phyloP scores from a whole-genome alignment of 2,113 vertebrate genomes.

The Siniperca knerii region DNA sequence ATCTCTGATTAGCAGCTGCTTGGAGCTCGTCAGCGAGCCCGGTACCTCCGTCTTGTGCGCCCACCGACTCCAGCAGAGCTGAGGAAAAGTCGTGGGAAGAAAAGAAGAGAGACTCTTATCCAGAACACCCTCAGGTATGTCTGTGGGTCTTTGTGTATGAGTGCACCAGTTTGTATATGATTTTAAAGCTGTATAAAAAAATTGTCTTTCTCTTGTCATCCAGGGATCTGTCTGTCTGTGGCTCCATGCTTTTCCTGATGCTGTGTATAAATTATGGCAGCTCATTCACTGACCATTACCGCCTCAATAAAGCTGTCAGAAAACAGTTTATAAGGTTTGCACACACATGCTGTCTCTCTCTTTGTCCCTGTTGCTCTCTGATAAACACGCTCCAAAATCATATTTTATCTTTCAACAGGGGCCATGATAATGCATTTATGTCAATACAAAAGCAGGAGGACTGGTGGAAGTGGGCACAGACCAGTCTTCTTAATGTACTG shows the following conservation, averaged over 20 bases:
- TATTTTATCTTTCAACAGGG: slow-evolving; percentile 59
- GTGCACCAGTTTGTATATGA: neutral
- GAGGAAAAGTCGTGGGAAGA: slow-evolving; percentile 60
- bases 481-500: slow-evolving; percentile 72
- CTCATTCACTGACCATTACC: slow-evolving; percentile 64
- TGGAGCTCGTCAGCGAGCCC: slow-evolving; percentile 77
- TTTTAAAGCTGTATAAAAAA: neutral
- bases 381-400: neutral
- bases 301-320: slow-evolving; percentile 79
- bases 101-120: slow-evolving; percentile 69
- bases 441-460: slow-evolving; percentile 66
- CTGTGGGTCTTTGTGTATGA: neutral
- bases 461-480: slow-evolving; percentile 85
- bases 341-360: neutral
- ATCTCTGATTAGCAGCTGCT: slow-evolving; percentile 78
- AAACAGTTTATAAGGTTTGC: slow-evolving; percentile 75
- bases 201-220: slow-evolving; percentile 6
- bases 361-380: neutral
- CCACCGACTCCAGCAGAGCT: slow-evolving; percentile 79
- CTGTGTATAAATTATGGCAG: slow-evolving; percentile 72
- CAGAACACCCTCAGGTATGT: slow-evolving; percentile 80
- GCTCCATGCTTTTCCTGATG: slow-evolving; percentile 76
- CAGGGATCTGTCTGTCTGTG: slow-evolving; percentile 78
- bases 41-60: slow-evolving; percentile 78
- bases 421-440: slow-evolving; percentile 46